phyloP scores from a whole-genome alignment of 2,113 vertebrate genomes.

The Phalacrocorax brasilianus region DNA sequence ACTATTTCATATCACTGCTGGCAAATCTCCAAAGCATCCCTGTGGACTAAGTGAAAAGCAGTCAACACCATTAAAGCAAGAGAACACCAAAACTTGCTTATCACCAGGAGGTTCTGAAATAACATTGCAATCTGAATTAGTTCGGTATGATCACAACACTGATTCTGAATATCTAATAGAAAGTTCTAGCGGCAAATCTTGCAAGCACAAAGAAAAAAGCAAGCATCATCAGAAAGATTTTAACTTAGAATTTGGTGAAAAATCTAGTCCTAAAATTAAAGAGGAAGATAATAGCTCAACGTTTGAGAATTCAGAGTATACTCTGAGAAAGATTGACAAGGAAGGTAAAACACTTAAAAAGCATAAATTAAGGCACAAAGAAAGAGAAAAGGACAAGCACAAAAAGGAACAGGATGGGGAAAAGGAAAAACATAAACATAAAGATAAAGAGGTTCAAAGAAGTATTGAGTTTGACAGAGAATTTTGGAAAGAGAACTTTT shows the following conservation, averaged over 20 bases:
- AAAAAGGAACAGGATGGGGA: conserved; percentile 89
- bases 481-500: conserved; percentile 99
- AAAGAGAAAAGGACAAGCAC: conserved; percentile 90
- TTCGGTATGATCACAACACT: conserved; percentile 86
- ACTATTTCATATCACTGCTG: conserved; percentile 89
- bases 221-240: conserved; percentile 93
- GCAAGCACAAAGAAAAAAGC: conserved; percentile 95
- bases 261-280: conserved; percentile 82
- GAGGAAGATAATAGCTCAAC: conserved; percentile 83
- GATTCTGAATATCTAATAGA: conserved; percentile 89
- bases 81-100: conserved; percentile 88
- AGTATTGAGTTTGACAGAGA: conserved; percentile 97
- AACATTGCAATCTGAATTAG: conserved; percentile 79
- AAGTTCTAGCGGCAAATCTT: conserved; percentile 90
- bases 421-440: conserved; percentile 87
- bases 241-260: conserved; percentile 83
- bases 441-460: conserved; percentile 86
- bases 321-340: conserved; percentile 86
- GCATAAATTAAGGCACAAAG: conserved; percentile 96
- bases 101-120: conserved; percentile 84
- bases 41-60: conserved; percentile 92
- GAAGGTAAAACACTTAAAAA: conserved; percentile 95
- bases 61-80: conserved; percentile 89
- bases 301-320: conserved; percentile 82
- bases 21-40: conserved; percentile 91